These are phyloP conservation scores for Amphiprion clarkii DNA, from an alignment of 2,797 vertebrate genomes.

Conservation along the genomic window DNA sequence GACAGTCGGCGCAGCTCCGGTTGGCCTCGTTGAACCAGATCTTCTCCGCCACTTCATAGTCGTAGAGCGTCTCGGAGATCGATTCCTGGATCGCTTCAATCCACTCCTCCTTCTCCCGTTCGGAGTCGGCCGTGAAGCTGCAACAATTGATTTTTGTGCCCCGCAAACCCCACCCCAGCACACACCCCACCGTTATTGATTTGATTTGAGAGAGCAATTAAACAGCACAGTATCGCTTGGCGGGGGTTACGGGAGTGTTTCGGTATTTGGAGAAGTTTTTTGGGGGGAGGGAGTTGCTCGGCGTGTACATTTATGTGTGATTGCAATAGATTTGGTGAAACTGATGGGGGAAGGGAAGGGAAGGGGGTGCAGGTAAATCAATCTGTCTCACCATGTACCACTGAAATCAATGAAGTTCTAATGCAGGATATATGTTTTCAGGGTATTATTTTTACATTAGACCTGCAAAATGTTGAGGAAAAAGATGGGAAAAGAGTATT, in stretches of 20 bases:
- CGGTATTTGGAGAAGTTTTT: constrained; percentile 57
- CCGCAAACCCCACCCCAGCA: constrained; percentile 45
- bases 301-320: constrained; percentile 43
- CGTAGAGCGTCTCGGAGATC: constrained; percentile 95
- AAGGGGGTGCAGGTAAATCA: constrained; percentile 54
- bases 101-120: constrained; percentile 95
- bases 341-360: constrained; percentile 38
- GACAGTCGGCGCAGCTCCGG: constrained; percentile 94
- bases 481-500: background rate
- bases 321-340: constrained; percentile 68
- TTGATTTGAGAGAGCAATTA: constrained; percentile 88
- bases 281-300: constrained; percentile 32
- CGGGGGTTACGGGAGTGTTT: constrained; percentile 62
- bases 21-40: constrained; percentile 98
- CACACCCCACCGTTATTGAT: constrained; percentile 83
- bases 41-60: constrained; percentile 99
- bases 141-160: constrained; percentile 83
- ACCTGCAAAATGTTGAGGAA: constrained; percentile 25
- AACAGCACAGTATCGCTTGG: constrained; percentile 76
- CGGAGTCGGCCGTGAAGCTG: constrained; percentile 96
- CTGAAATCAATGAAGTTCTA: constrained; percentile 62
- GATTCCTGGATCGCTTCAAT: constrained; percentile 96
- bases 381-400: constrained; percentile 53
- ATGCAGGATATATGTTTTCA: constrained; percentile 37
- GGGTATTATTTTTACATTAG: constrained; percentile 52